Conservation (phyloP, 2,797 vertebrate genomes). For the Oryzias sinensis region DNA sequence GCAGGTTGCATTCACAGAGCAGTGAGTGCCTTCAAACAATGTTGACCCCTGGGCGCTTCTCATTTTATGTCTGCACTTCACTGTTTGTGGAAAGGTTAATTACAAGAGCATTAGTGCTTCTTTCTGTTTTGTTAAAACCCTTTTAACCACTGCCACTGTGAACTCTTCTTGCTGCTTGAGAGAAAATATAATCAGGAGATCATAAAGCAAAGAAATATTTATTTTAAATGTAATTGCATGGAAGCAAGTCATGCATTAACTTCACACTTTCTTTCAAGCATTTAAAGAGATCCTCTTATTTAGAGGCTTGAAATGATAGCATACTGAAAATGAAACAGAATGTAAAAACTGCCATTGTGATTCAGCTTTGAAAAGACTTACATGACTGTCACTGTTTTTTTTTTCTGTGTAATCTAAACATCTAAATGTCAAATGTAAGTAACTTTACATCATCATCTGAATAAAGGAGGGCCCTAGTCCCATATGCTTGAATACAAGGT, state of each 20-base stretch:
- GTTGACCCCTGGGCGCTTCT: slow-evolving; percentile 41
- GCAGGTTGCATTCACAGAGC: slow-evolving; percentile 48
- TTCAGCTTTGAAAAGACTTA: too few species aligned
- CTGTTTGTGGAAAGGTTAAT: slow-evolving; percentile 49
- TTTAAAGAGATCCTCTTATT: not conserved
- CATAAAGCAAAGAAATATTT: not conserved
- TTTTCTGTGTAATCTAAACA: too few species aligned
- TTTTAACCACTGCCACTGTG: slow-evolving; percentile 29
- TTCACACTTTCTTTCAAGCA: not conserved
- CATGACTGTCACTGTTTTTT: too few species aligned
- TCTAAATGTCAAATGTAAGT: too few species aligned
- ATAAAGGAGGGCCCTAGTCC: too few species aligned
- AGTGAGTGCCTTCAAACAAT: slow-evolving; percentile 55
- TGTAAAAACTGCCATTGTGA: too few species aligned
- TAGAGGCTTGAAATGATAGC: too few species aligned
- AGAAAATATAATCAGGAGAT: slow-evolving; percentile 13
- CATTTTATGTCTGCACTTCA: slow-evolving; percentile 52
- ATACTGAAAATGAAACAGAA: too few species aligned
- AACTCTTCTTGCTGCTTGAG: slow-evolving; percentile 5
- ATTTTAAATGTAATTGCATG: slow-evolving; percentile 6
- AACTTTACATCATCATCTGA: too few species aligned
- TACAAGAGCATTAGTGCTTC: slow-evolving; percentile 29
- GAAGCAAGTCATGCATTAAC: not conserved
- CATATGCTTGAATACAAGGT: too few species aligned
- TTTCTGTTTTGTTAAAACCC: slow-evolving; percentile 34